phyloP scores from a whole-genome alignment of 2,888 invertebrate genomes.

The Tipula lateralis region DNA sequence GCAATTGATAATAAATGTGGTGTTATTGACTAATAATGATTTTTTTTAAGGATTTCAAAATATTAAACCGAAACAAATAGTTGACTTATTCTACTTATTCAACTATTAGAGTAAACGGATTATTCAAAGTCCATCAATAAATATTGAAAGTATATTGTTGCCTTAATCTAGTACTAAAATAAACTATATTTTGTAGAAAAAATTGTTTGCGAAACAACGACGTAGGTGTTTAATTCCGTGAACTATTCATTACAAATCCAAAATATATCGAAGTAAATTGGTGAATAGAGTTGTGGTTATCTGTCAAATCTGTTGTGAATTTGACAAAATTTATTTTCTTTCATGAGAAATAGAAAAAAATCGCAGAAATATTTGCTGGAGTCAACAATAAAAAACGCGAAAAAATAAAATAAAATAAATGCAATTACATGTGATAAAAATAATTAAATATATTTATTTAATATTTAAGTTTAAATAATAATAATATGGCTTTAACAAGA shows the following conservation, averaged over 20 bases:
- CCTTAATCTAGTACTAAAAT: neutral
- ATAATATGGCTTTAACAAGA: conserved; percentile 48
- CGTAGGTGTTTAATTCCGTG: neutral
- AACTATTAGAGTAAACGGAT: too few species aligned
- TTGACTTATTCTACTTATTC: too few species aligned
- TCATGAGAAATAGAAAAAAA: neutral
- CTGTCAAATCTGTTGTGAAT: neutral
- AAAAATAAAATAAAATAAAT: neutral
- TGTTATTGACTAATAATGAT: neutral
- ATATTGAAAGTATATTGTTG: neutral
- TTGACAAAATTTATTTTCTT: conserved; percentile 7
- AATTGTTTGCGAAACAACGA: neutral
- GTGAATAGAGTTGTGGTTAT: neutral
- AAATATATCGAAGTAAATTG: neutral
- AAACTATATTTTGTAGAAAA: neutral
- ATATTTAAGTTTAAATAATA: conserved; percentile 1
- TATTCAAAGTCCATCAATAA: neutral
- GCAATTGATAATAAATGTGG: neutral
- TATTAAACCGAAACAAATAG: too few species aligned
- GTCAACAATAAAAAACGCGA: neutral
- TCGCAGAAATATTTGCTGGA: neutral
- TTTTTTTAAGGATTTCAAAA: neutral
- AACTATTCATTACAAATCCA: neutral
- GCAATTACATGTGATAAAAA: neutral
- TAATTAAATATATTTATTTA: neutral